Conservation (phyloP, 2,113 vertebrate species). For the Pungitius pungitius region DNA sequence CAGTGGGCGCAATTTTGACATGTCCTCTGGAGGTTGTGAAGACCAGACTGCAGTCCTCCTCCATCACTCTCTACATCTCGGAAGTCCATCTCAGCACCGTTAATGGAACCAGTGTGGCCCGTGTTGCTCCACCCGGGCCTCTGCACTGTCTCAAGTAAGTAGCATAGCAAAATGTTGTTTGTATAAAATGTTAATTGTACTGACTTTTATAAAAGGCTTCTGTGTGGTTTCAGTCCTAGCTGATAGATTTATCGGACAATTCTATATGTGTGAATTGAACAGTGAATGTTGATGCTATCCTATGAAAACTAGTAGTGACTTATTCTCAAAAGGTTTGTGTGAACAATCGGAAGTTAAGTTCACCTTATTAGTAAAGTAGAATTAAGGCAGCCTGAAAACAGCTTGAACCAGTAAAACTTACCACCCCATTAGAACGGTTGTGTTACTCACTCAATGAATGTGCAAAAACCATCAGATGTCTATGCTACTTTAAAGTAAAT, state of each 20-base stretch:
- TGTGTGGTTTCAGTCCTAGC: too few relatives aligned
- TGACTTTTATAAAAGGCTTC: neutral
- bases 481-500: neutral
- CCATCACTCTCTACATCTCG: conserved; percentile 92
- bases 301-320: neutral
- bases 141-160: conserved; percentile 96
- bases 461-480: neutral
- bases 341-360: neutral
- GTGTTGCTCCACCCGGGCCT: conserved; percentile 92
- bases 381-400: neutral
- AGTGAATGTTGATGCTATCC: too few relatives aligned
- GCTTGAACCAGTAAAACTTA: neutral
- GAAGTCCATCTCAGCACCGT: conserved; percentile 94
- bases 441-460: neutral
- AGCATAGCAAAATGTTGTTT: neutral
- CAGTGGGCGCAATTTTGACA: conserved; percentile 97
- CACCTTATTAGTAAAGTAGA: neutral
- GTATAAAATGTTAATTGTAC: neutral
- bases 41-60: conserved; percentile 95
- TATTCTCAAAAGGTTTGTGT: neutral
- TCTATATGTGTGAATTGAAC: too few relatives aligned
- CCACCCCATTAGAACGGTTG: neutral
- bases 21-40: conserved; percentile 99
- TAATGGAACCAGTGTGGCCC: conserved; percentile 88
- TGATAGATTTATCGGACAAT: too few relatives aligned